A percentile compares a stretch with the other conserved stretches of the same genome.
These are phyloP conservation scores for Atrina japonica DNA, from an alignment of 2,888 invertebrate genomes.

Conservation along the genomic window DNA sequence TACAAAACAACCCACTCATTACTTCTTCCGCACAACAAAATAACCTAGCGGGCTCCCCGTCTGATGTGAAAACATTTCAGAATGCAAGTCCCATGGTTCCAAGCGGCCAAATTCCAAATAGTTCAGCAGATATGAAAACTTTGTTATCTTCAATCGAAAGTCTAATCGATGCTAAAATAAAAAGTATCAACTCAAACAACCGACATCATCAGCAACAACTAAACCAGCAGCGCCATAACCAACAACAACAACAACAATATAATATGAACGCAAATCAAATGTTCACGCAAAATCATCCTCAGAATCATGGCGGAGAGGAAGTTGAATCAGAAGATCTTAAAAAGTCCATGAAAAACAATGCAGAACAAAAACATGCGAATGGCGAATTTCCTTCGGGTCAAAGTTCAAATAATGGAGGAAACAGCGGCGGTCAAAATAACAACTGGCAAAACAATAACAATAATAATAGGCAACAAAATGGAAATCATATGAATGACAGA, in stretches of 20 bases:
- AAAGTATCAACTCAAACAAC: not conserved
- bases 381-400: too few relatives aligned
- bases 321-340: conserved; percentile 1
- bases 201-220: not conserved
- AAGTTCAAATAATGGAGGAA: too few relatives aligned
- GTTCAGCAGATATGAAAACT: conserved; percentile 22
- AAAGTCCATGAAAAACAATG: not conserved
- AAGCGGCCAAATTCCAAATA: not conserved
- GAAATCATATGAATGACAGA: conserved; percentile 3
- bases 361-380: not conserved
- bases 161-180: conserved; percentile 26
- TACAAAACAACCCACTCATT: not conserved
- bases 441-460: conserved; percentile 9
- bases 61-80: not conserved
- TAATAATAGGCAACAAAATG: conserved; percentile 7
- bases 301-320: conserved; percentile 9
- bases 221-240: not conserved
- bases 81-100: not conserved
- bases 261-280: too few relatives aligned
- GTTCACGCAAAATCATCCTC: too few relatives aligned
- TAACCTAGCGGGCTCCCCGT: too few relatives aligned
- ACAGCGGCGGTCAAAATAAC: conserved; percentile 2
- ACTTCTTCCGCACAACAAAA: not conserved
- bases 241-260: too few relatives aligned
- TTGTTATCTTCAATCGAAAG: conserved; percentile 29